phyloP scores from a whole-genome alignment of 2,797 vertebrate species.

The Pyrocephalus nanus region DNA sequence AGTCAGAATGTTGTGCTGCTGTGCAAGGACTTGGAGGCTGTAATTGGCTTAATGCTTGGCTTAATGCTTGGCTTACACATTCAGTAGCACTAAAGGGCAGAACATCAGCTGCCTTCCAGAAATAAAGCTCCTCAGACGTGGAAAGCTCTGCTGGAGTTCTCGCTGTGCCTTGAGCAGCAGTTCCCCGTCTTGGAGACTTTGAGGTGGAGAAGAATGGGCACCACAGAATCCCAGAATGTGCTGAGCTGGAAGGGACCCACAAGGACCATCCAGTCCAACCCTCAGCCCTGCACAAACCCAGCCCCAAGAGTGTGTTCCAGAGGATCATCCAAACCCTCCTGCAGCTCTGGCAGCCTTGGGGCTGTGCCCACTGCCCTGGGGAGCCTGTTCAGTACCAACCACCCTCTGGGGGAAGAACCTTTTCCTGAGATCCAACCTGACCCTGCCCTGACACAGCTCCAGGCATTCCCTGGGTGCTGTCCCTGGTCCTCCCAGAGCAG shows the following conservation, averaged over 20 bases:
- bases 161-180: accelerated
- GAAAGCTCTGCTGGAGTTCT: background rate
- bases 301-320: background rate
- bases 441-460: background rate
- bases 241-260: background rate
- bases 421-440: background rate
- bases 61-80: background rate
- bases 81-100: background rate
- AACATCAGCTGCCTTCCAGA: background rate
- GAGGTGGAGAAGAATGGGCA: background rate
- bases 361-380: background rate
- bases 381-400: background rate
- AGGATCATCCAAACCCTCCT: background rate
- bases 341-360: background rate
- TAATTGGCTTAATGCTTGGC: slow-evolving; percentile 46
- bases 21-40: slow-evolving; percentile 15
- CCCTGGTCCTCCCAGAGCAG: background rate
- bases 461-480: background rate
- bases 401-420: background rate
- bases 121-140: background rate
- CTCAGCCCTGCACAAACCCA: background rate
- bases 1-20: background rate
- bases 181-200: accelerated
- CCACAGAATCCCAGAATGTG: background rate
- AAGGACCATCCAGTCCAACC: background rate